Evolutionary conservation across 2,888 invertebrate species (phyloP).

Genomic region (Melikaiella ostensackeni): DNA sequence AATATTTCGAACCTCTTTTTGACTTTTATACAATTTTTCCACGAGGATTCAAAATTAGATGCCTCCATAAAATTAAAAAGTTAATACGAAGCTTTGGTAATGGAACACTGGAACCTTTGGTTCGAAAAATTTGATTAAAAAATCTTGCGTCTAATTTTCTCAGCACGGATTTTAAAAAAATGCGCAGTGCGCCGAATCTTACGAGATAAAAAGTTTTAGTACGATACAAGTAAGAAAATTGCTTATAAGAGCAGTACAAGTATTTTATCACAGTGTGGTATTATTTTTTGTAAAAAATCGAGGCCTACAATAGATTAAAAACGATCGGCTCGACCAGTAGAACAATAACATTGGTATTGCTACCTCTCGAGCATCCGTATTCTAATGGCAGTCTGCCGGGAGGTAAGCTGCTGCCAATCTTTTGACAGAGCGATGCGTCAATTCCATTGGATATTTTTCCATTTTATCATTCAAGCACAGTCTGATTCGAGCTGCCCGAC

Average conservation of each 20-base stretch:
- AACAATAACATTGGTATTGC: conserved; percentile 34
- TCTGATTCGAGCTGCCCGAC: conserved; percentile 63
- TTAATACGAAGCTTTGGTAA: conserved; percentile 62
- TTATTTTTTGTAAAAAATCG: conserved; percentile 49
- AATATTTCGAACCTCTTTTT: conserved; percentile 1
- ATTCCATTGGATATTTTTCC: conserved; percentile 52
- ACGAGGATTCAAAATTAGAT: conserved; percentile 10
- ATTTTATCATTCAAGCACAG: conserved; percentile 46
- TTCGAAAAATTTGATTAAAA: conserved; percentile 36
- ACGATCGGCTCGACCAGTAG: conserved; percentile 30
- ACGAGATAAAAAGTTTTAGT: conserved; percentile 34
- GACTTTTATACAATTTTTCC: conserved; percentile 2
- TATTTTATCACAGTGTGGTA: conserved; percentile 56
- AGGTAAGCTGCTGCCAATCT: conserved; percentile 56
- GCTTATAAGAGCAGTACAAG: conserved; percentile 39
- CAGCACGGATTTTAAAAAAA: conserved; percentile 1
- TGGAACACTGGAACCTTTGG: conserved; percentile 56
- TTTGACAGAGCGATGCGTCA: conserved; percentile 55
- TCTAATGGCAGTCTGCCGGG: conserved; percentile 63
- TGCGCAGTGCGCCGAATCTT: conserved; percentile 32
- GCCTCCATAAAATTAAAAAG: conserved; percentile 9
- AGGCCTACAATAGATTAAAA: conserved; percentile 46
- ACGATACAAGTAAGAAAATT: conserved; percentile 34
- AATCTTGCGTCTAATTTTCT: conserved; percentile 23
- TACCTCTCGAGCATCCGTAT: conserved; percentile 39